Evolutionary conservation across 2,113 vertebrate species (phyloP).

Genomic region (Protomyctophum bolini): DNA sequence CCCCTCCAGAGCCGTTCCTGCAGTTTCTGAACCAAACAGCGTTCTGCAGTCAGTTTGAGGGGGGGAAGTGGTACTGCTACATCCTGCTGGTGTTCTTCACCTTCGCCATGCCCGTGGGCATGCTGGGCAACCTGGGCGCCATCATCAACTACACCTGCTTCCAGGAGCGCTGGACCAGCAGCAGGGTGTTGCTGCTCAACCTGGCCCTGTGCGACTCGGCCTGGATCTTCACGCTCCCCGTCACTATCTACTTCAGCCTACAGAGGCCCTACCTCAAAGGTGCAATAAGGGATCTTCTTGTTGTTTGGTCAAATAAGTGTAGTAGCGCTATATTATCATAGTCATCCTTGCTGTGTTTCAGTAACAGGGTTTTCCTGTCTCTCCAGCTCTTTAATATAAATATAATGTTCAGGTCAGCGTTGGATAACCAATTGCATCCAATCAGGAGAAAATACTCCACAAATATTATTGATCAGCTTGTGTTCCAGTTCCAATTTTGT

Average conservation of each 20-base stretch:
- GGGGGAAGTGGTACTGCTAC: conserved; percentile 77
- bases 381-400: too few relatives aligned
- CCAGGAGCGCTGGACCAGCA: conserved; percentile 70
- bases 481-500: too few relatives aligned
- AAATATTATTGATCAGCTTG: too few relatives aligned
- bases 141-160: conserved; percentile 72
- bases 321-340: too few relatives aligned
- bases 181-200: conserved; percentile 79
- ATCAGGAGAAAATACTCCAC: too few relatives aligned
- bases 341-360: too few relatives aligned
- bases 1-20: conserved; percentile 35
- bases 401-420: too few relatives aligned
- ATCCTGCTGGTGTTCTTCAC: conserved; percentile 73
- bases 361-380: too few relatives aligned
- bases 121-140: conserved; percentile 79
- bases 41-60: conserved; percentile 69
- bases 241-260: conserved; percentile 75
- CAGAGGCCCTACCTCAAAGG: conserved; percentile 33
- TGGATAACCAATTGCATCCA: too few relatives aligned
- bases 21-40: conserved; percentile 39
- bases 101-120: conserved; percentile 71
- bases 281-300: too few relatives aligned
- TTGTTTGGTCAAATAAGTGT: too few relatives aligned
- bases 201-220: conserved; percentile 80
- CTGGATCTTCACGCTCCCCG: conserved; percentile 80